Percentiles rank a stretch among this genome's conserved stretches.
phyloP scores from a whole-genome alignment of 2,113 vertebrate genomes.

The Condylura cristata region DNA sequence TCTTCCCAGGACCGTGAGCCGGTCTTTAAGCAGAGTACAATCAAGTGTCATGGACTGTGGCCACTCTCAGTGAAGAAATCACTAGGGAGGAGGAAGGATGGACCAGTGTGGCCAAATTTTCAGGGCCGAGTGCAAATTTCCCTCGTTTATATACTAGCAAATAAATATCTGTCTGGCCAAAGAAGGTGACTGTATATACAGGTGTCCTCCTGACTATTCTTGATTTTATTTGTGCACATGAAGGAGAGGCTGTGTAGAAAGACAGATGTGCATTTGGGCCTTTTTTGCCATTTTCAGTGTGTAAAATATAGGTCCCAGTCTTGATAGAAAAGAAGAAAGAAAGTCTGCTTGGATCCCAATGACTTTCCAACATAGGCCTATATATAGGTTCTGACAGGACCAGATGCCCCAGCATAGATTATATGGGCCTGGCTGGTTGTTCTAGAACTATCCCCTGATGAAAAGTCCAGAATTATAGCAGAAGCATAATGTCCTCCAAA shows the following conservation, averaged over 20 bases:
- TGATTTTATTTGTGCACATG: conserved; percentile 35
- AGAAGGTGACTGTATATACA: conserved; percentile 75
- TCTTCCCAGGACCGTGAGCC: background rate
- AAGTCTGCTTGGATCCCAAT: background rate
- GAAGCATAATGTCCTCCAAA: background rate
- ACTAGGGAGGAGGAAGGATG: conserved; percentile 49
- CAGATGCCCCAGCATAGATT: background rate
- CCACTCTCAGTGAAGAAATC: conserved; percentile 19
- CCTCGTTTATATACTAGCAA: conserved; percentile 65
- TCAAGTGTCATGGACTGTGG: conserved; percentile 19
- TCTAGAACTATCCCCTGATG: background rate
- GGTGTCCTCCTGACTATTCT: conserved; percentile 46
- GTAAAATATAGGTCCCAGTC: background rate
- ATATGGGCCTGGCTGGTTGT: background rate
- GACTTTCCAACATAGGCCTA: background rate
- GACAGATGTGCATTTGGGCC: conserved; percentile 49
- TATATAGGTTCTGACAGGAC: background rate
- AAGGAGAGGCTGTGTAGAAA: background rate
- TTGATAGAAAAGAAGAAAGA: background rate
- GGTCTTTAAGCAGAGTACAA: background rate
- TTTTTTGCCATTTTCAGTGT: background rate
- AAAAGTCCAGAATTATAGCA: background rate
- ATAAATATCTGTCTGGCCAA: conserved; percentile 77
- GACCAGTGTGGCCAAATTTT: conserved; percentile 42
- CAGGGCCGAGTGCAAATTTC: conserved; percentile 66